These are phyloP conservation scores for Mesopsocus fuscifrons DNA, from an alignment of 2,888 invertebrate genomes.

Conservation along the genomic window DNA sequence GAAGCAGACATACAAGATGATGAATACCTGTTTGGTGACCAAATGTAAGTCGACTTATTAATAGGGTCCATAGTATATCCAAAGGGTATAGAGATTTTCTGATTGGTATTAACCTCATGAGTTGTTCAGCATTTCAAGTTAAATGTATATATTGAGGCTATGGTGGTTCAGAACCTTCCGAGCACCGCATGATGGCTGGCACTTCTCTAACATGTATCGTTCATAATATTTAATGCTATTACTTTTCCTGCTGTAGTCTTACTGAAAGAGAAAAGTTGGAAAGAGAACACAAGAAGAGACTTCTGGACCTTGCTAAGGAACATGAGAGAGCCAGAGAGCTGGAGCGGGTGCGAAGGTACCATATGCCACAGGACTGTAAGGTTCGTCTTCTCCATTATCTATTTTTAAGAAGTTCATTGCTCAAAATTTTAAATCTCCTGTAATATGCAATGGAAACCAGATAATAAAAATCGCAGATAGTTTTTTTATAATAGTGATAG, in stretches of 20 bases:
- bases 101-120: background rate
- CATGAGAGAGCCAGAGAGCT: constrained; percentile 88
- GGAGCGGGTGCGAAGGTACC: constrained; percentile 83
- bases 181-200: too few relatives aligned
- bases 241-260: too few relatives aligned
- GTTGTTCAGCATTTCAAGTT: constrained; percentile 2
- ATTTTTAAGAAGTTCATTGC: constrained; percentile 6
- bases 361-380: constrained; percentile 64
- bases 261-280: constrained; percentile 72
- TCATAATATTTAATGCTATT: background rate
- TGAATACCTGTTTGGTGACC: constrained; percentile 81
- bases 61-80: too few relatives aligned
- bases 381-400: too few relatives aligned
- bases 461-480: too few relatives aligned
- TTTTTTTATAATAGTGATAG: too few relatives aligned
- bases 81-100: too few relatives aligned
- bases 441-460: too few relatives aligned
- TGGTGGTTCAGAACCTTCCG: too few relatives aligned
- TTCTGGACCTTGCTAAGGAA: constrained; percentile 79
- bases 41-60: constrained; percentile 48
- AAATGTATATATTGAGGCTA: too few relatives aligned
- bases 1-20: constrained; percentile 92
- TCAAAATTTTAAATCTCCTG: too few relatives aligned
- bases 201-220: constrained; percentile 2
- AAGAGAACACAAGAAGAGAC: constrained; percentile 73